These are phyloP conservation scores for Valencia hispanica DNA, from an alignment of 2,797 vertebrate species.

Conservation along the genomic window DNA sequence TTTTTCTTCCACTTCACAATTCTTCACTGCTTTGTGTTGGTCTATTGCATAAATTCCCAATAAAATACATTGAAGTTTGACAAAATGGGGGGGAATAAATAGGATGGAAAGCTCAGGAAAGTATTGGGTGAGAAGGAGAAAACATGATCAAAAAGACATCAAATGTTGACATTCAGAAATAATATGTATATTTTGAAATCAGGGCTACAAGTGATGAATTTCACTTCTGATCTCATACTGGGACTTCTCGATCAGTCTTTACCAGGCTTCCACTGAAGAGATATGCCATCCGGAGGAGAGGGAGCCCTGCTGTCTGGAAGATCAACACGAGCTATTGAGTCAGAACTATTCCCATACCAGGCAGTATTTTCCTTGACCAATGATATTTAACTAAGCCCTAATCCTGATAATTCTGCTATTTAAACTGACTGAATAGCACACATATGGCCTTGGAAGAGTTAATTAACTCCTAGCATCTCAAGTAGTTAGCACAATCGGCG, in stretches of 20 bases:
- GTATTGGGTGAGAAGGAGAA: neutral
- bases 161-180: neutral
- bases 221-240: neutral
- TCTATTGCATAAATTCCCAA: no score
- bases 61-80: neutral
- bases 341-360: neutral
- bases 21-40: no score
- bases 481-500: no score
- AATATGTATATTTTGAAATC: neutral
- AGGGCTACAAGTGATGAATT: neutral
- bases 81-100: neutral
- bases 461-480: neutral
- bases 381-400: neutral
- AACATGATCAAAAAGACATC: neutral
- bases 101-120: neutral
- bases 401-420: neutral
- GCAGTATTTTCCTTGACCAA: neutral
- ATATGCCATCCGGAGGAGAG: neutral
- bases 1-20: no score
- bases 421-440: constrained; percentile 2
- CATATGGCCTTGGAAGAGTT: constrained; percentile 1
- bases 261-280: neutral
- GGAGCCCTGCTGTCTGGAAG: neutral
- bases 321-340: neutral
- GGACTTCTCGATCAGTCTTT: neutral